Evolutionary conservation across 1,140 invertebrate genomes (phyloP).

Genomic region (Aphelenchoides avenae): DNA sequence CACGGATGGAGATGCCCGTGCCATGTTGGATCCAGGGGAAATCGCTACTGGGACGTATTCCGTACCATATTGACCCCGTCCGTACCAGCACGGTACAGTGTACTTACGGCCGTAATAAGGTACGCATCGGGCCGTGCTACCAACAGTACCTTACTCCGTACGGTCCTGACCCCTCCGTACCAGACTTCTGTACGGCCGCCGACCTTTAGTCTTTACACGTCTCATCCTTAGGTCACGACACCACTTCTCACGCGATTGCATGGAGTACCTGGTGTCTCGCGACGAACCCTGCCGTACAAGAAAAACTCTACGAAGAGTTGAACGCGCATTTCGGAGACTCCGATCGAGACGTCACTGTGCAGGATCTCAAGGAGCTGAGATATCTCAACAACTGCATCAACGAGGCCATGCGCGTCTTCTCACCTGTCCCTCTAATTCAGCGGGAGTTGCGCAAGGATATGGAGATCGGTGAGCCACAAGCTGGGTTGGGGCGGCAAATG

Average conservation of each 20-base stretch:
- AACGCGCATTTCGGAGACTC: neutral
- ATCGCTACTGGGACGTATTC: neutral
- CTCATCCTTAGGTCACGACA: conserved; percentile 9
- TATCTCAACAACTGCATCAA: neutral
- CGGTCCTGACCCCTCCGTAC: too few species aligned
- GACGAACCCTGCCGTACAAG: neutral
- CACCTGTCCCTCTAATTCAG: neutral
- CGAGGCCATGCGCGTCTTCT: neutral
- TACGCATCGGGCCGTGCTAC: too few species aligned
- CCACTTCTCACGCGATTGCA: neutral
- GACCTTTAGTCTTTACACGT: too few species aligned
- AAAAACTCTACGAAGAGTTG: neutral
- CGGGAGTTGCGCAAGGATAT: neutral
- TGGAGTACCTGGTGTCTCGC: neutral
- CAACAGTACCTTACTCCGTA: too few species aligned
- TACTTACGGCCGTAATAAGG: too few species aligned
- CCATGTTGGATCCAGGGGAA: neutral
- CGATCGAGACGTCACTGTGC: neutral
- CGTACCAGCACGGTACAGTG: too few species aligned
- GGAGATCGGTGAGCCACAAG: neutral
- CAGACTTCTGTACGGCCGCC: too few species aligned
- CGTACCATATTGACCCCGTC: neutral
- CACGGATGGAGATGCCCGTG: too few species aligned
- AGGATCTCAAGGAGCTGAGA: conserved; percentile 2
- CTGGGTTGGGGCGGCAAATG: too few species aligned